phyloP scores from a whole-genome alignment of 2,888 invertebrate species.

The Cosmopolites sordidus region DNA sequence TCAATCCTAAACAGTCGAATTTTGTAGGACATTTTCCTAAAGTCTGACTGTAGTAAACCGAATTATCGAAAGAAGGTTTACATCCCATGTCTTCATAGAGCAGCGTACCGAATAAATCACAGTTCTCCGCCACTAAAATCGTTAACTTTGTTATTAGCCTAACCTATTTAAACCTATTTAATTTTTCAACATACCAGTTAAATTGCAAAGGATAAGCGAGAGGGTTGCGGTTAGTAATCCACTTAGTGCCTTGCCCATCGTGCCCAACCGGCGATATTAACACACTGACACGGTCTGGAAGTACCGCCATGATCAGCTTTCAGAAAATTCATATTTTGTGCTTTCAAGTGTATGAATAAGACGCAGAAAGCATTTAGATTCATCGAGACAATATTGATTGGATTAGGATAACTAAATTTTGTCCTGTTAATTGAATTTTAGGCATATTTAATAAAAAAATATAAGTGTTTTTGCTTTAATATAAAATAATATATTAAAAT shows the following conservation, averaged over 20 bases:
- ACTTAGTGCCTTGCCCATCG: not conserved
- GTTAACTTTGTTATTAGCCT: too few species aligned
- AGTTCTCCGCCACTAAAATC: slow-evolving; percentile 17
- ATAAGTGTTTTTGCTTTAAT: too few species aligned
- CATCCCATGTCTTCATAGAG: slow-evolving; percentile 32
- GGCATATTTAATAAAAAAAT: too few species aligned
- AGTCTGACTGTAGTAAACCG: not conserved
- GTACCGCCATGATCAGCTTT: not conserved
- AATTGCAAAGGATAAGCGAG: too few species aligned
- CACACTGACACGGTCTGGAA: not conserved
- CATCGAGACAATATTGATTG: slow-evolving; percentile 8
- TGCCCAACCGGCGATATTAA: not conserved
- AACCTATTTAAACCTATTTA: too few species aligned
- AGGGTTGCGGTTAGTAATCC: too few species aligned
- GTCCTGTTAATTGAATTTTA: too few species aligned
- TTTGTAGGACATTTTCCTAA: slow-evolving; percentile 21
- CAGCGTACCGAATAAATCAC: slow-evolving; percentile 26
- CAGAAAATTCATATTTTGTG: not conserved
- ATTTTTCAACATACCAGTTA: too few species aligned
- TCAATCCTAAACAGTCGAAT: slow-evolving; percentile 29
- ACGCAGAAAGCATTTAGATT: not conserved
- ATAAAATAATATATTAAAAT: too few species aligned
- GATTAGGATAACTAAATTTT: too few species aligned
- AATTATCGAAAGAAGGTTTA: slow-evolving; percentile 20
- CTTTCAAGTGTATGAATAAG: not conserved